phyloP scores from a whole-genome alignment of 1,140 invertebrate species.

The Drosophila guanche region DNA sequence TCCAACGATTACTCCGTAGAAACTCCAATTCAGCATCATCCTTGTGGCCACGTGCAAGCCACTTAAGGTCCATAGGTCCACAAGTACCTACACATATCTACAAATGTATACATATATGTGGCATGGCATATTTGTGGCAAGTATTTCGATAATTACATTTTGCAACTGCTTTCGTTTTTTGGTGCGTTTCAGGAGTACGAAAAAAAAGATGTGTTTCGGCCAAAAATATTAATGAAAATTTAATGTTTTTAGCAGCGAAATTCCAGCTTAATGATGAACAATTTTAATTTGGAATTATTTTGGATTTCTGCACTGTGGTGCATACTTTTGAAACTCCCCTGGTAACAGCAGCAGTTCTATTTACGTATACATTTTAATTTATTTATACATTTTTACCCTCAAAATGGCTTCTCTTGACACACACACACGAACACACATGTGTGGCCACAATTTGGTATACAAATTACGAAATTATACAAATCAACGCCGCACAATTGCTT shows the following conservation, averaged over 20 bases:
- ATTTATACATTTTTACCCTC: slow-evolving; percentile 69
- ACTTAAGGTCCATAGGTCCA: slow-evolving; percentile 30
- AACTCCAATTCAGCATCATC: slow-evolving; percentile 44
- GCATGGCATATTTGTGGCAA: slow-evolving; percentile 39
- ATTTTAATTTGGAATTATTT: too few species aligned
- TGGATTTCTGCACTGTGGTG: not conserved
- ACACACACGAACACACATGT: slow-evolving; percentile 59
- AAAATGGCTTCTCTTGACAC: slow-evolving; percentile 42
- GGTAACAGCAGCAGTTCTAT: not conserved
- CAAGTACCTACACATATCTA: slow-evolving; percentile 21
- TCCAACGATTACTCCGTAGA: slow-evolving; percentile 5
- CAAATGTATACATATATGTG: slow-evolving; percentile 13
- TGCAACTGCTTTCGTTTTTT: slow-evolving; percentile 47
- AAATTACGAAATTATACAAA: slow-evolving; percentile 83
- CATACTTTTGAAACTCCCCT: slow-evolving; percentile 28
- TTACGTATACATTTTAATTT: slow-evolving; percentile 67
- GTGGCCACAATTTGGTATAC: slow-evolving; percentile 78
- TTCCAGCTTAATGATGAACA: not conserved
- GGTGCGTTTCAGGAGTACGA: slow-evolving; percentile 2
- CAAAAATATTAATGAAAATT: not conserved
- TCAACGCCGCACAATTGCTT: slow-evolving; percentile 79
- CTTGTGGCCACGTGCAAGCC: slow-evolving; percentile 57
- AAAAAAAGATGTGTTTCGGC: not conserved
- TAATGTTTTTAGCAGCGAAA: not conserved
- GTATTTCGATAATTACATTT: slow-evolving; percentile 79